phyloP scores from a whole-genome alignment of 2,113 vertebrate genomes.

The Cariama cristata region DNA sequence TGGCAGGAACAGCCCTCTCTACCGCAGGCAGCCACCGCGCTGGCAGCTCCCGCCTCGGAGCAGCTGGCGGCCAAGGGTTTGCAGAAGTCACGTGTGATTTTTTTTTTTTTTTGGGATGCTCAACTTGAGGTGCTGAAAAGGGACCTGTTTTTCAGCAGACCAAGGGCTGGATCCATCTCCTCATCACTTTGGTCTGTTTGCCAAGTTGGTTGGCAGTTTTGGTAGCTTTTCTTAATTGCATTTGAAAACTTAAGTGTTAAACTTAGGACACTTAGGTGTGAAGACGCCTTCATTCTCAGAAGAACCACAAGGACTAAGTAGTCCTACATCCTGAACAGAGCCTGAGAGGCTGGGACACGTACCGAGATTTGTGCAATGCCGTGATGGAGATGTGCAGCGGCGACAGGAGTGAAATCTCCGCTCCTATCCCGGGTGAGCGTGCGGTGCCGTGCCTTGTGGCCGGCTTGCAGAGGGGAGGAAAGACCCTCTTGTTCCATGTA shows the following conservation, averaged over 20 bases:
- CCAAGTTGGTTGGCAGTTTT: rapidly evolving
- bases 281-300: rapidly evolving
- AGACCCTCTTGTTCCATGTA: rapidly evolving
- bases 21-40: rapidly evolving
- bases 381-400: rapidly evolving
- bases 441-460: rapidly evolving
- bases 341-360: background rate
- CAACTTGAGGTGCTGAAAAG: rapidly evolving
- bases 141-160: background rate
- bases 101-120: background rate
- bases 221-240: rapidly evolving
- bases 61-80: rapidly evolving
- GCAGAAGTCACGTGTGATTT: rapidly evolving
- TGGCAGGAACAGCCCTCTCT: too few relatives aligned
- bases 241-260: background rate
- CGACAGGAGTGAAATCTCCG: background rate
- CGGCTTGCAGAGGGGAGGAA: rapidly evolving
- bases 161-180: rapidly evolving
- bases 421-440: rapidly evolving
- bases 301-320: rapidly evolving
- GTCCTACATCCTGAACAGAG: rapidly evolving
- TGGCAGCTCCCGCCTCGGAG: background rate
- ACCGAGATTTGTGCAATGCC: rapidly evolving
- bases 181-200: rapidly evolving
- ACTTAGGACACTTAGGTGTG: rapidly evolving